These are phyloP conservation scores for Reticulitermes lucifugus DNA, from an alignment of 2,888 invertebrate genomes.

Conservation along the genomic window DNA sequence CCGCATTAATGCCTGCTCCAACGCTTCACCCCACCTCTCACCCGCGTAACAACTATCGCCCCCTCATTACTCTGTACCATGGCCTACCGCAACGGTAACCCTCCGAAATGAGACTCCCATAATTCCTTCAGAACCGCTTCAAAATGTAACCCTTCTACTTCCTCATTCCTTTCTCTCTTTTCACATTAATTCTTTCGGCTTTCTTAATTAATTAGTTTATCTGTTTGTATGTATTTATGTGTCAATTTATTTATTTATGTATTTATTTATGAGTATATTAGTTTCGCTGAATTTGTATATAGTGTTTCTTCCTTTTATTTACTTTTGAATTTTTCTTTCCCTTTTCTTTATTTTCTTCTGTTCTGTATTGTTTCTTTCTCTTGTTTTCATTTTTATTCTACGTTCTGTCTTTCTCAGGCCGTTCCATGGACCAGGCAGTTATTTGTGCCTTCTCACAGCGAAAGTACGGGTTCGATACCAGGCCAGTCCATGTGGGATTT, in stretches of 20 bases:
- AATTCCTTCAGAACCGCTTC: too few relatives aligned
- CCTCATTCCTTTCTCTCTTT: neutral
- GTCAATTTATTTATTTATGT: neutral
- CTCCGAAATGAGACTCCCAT: neutral
- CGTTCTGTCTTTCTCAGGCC: too few relatives aligned
- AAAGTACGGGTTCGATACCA: too few relatives aligned
- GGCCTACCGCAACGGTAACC: neutral
- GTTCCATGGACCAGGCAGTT: too few relatives aligned
- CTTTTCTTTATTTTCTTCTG: neutral
- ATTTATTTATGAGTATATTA: neutral
- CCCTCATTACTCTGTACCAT: neutral
- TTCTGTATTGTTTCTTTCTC: too few relatives aligned
- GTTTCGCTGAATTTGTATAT: neutral
- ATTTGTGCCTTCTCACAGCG: too few relatives aligned
- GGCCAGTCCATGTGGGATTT: too few relatives aligned
- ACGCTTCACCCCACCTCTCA: neutral
- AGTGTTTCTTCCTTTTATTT: neutral
- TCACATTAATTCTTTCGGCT: neutral
- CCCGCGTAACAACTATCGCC: neutral
- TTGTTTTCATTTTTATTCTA: too few relatives aligned
- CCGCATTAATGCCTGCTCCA: constrained; percentile 19
- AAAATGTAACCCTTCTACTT: neutral
- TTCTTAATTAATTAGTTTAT: neutral
- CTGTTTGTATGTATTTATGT: neutral
- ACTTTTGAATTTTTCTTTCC: neutral